Evolutionary conservation across 2,113 vertebrate species (phyloP).

Genomic region (Corythornis madagascariensis): DNA sequence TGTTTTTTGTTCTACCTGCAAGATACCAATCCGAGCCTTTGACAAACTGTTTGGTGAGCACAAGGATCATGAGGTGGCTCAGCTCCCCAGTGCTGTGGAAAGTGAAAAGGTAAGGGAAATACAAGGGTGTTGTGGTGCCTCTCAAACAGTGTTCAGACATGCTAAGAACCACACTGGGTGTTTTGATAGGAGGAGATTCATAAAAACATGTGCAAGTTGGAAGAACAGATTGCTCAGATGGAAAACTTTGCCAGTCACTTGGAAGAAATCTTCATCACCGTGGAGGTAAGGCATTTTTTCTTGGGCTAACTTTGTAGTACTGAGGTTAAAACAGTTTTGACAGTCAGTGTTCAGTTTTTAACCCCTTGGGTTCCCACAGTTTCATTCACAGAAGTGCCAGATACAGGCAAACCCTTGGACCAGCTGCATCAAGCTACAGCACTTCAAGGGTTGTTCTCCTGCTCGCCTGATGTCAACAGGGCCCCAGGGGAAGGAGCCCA

Average conservation of each 20-base stretch:
- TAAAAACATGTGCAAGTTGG: conserved; percentile 80
- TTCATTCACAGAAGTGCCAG: background rate
- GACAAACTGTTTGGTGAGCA: conserved; percentile 69
- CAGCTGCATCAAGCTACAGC: background rate
- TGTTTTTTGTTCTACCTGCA: conserved; percentile 80
- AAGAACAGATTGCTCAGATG: conserved; percentile 88
- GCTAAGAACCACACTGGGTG: background rate
- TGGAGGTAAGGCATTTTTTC: conserved; percentile 84
- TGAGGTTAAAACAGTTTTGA: background rate
- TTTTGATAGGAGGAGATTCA: conserved; percentile 78
- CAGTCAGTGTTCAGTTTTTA: background rate
- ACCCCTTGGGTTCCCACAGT: background rate
- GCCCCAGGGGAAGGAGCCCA: background rate
- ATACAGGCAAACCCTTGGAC: background rate
- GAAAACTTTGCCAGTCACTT: conserved; percentile 92
- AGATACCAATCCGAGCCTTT: conserved; percentile 65
- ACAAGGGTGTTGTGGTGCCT: background rate
- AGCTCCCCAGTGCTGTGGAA: conserved; percentile 69
- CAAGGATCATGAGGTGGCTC: conserved; percentile 74
- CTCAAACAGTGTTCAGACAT: background rate
- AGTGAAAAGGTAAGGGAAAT: conserved; percentile 76
- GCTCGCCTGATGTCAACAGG: rapidly evolving
- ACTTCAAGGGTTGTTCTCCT: background rate
- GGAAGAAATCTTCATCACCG: conserved; percentile 96
- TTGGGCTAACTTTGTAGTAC: background rate